Evolutionary conservation across 1,140 invertebrate species (phyloP).

Genomic region (Macrotrachela quadricornifera): DNA sequence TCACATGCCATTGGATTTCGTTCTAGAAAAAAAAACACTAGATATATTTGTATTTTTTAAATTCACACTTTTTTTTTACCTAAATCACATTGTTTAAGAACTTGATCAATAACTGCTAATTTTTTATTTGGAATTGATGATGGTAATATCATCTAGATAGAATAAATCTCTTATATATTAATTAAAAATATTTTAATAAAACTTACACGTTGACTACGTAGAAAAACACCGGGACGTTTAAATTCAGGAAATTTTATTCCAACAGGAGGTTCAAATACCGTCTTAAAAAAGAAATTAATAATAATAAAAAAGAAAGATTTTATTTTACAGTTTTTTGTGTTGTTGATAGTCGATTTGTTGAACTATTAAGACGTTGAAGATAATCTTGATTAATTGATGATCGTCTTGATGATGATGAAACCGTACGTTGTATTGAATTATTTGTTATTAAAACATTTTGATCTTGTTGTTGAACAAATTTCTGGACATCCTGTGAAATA

Average conservation of each 20-base stretch:
- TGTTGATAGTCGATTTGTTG: not conserved
- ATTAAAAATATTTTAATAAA: no score
- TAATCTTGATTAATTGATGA: not conserved
- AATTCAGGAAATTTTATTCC: slow-evolving; percentile 89
- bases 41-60: slow-evolving; percentile 11
- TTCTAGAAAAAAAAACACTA: no score
- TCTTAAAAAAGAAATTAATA: slow-evolving; percentile 4
- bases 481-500: slow-evolving; percentile 77
- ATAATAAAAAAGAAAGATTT: not conserved
- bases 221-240: slow-evolving; percentile 62
- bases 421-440: not conserved
- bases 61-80: no score
- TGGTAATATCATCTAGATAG: slow-evolving; percentile 65
- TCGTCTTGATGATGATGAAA: not conserved
- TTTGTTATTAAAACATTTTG: slow-evolving; percentile 8
- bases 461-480: slow-evolving; percentile 77
- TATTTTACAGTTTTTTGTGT: not conserved
- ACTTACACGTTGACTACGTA: slow-evolving; percentile 51
- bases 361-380: not conserved
- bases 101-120: slow-evolving; percentile 77
- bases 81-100: slow-evolving; percentile 54
- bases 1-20: slow-evolving; percentile 76
- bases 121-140: slow-evolving; percentile 83
- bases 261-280: slow-evolving; percentile 18
- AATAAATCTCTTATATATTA: slow-evolving; percentile 1